A percentile compares a stretch with the other conserved stretches of the same genome.
Conservation (phyloP, 2,797 vertebrate genomes). For the Uromys caudimaculatus region DNA sequence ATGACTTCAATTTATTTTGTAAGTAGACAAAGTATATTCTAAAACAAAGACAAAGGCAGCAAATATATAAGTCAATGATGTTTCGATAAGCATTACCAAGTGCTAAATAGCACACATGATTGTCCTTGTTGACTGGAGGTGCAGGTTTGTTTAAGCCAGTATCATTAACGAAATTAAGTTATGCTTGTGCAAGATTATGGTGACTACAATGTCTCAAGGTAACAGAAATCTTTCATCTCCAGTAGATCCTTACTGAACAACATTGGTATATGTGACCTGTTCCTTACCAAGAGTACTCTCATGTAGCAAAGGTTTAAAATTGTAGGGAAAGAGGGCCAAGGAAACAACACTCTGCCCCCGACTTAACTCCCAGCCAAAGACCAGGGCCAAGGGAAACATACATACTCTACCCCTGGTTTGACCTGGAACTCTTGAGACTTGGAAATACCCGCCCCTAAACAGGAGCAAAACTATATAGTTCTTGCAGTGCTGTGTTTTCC, state of each 20-base stretch:
- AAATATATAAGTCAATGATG: neutral
- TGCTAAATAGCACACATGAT: neutral
- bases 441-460: neutral
- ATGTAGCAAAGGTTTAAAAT: neutral
- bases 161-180: neutral
- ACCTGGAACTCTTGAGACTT: no score
- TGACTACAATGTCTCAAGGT: neutral
- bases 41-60: neutral
- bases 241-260: neutral
- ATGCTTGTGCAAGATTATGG: neutral
- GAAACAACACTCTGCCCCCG: neutral
- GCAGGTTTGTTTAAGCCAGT: neutral
- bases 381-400: neutral
- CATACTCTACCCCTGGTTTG: neutral
- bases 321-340: neutral
- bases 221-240: neutral
- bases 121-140: neutral
- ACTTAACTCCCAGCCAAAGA: neutral
- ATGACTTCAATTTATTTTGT: neutral
- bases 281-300: neutral
- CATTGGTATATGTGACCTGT: neutral
- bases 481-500: neutral
- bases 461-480: neutral
- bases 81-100: neutral
- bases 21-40: neutral